Conservation (phyloP, 2,113 vertebrate species). For the Melanostigma gelatinosum region DNA sequence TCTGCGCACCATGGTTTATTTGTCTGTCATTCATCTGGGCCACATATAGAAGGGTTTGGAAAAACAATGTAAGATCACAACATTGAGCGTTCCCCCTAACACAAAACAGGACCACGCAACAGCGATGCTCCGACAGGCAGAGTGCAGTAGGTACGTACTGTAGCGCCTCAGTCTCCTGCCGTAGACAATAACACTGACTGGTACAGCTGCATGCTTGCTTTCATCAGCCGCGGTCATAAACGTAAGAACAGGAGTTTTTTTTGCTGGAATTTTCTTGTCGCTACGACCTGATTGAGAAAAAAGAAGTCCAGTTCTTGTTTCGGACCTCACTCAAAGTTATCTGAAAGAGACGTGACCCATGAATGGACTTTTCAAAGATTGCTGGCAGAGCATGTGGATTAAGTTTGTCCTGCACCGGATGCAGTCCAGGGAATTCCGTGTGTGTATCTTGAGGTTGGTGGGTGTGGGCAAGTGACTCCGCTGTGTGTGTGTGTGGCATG, state of each 20-base stretch:
- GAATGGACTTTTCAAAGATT: constrained; percentile 70
- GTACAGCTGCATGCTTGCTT: constrained; percentile 36
- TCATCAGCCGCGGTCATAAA: constrained; percentile 23
- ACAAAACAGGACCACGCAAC: constrained; percentile 28
- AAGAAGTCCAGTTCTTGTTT: constrained; percentile 25
- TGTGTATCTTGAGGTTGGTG: constrained; percentile 71
- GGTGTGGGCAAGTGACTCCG: constrained; percentile 74
- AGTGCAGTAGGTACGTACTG: constrained; percentile 16
- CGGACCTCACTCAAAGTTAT: constrained; percentile 64
- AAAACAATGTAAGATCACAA: constrained; percentile 65
- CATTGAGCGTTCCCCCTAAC: constrained; percentile 38
- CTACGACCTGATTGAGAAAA: background rate
- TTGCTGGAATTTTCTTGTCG: constrained; percentile 13
- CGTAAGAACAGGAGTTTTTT: background rate
- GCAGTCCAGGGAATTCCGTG: constrained; percentile 68
- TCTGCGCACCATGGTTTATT: constrained; percentile 64
- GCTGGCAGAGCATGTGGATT: constrained; percentile 64
- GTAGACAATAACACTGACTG: constrained; percentile 30
- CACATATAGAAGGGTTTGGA: constrained; percentile 53
- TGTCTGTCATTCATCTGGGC: constrained; percentile 72
- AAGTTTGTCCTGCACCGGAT: constrained; percentile 73
- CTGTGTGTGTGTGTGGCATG: constrained; percentile 70
- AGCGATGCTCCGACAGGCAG: constrained; percentile 47
- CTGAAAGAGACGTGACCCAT: constrained; percentile 55
- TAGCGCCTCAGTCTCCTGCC: constrained; percentile 28